Evolutionary conservation across 2,113 vertebrate genomes (phyloP), one percentile per base, ranked within the genome.

Genomic region (Ploceus nigricollis): DNA sequence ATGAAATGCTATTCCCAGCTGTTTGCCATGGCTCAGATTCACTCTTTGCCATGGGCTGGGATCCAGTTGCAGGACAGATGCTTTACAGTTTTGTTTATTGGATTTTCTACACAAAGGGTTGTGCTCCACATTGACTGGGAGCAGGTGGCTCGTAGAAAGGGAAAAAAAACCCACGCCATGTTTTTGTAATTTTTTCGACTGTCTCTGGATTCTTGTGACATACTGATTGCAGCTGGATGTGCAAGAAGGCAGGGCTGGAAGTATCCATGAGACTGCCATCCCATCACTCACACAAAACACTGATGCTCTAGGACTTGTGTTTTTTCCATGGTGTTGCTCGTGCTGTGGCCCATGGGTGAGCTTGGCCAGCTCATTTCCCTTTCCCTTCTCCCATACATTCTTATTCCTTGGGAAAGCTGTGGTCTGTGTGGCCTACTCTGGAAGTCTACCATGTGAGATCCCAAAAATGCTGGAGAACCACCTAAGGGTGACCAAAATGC

Each of bases 41-140:
- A 0, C 51, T 95, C 79, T 80, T 85, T 90, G 47, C 73, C 76
- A 33, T 60, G 88, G 88, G 82, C 79, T 88, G 56, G 82, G 87
- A 90, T 96, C 94, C 95, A 93, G 92, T 96, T 94, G 90, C 95
- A 86, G 88, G 95, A 90, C 93, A 95, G 87, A 96, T 86, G 92
- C 71, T 96, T 96, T 86, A 61, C 31, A 51, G 69, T 95, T 95
- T 87, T 95, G 92, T 94, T 93, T 93, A 90, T 71, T 84, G 88
- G 76, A 80, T 94, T 95, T 91, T 64, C 71, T 93, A 57, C 79
- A 93, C 79, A 89, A 95, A 94, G 75, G 25, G 20, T 60, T 94
- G 79, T 45, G 44, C 47, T 92, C 60, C 6, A 2, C 71, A 51
- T 51, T 93, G 94, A 93, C 85, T 90, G 79, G 82, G 88, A 94